A percentile compares a stretch with the other conserved stretches of the same genome.
Conservation (phyloP, 2,797 vertebrate genomes). For the Sphenodon punctatus region DNA sequence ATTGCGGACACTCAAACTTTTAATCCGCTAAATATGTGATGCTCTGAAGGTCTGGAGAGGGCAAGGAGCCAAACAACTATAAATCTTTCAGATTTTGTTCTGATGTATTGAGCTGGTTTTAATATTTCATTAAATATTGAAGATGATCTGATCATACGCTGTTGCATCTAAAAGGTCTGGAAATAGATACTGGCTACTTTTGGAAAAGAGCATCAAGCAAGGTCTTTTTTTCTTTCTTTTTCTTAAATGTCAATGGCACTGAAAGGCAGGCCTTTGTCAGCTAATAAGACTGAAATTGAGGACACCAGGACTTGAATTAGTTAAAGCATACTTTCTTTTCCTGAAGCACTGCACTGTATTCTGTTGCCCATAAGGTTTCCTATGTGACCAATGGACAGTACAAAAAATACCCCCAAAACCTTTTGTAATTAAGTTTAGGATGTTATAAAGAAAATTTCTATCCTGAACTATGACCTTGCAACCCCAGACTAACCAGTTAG, state of each 20-base stretch:
- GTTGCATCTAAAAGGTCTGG: constrained; percentile 25
- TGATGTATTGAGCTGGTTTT: constrained; percentile 10
- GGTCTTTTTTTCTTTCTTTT: neutral
- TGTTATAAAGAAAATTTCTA: neutral
- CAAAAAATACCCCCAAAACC: constrained; percentile 48
- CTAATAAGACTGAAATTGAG: neutral
- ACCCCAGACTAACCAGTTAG: constrained; percentile 42
- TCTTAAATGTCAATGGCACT: neutral
- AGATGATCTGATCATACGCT: neutral
- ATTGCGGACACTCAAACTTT: constrained; percentile 68
- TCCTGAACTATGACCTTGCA: constrained; percentile 50
- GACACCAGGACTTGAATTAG: constrained; percentile 59
- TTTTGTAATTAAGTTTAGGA: constrained; percentile 55
- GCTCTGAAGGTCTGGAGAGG: constrained; percentile 36
- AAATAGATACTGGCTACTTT: constrained; percentile 33
- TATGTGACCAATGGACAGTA: constrained; percentile 51
- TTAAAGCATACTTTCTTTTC: constrained; percentile 50
- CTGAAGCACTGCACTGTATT: constrained; percentile 11
- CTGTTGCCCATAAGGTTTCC: constrained; percentile 51
- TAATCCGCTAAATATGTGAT: constrained; percentile 45
- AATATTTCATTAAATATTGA: constrained; percentile 43
- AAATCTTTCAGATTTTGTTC: constrained; percentile 61
- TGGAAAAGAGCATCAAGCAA: accelerated
- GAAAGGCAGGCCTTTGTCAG: constrained; percentile 44
- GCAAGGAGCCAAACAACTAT: neutral